Evolutionary conservation across 2,113 vertebrate genomes (phyloP).

Genomic region (Acanthisitta chloris): DNA sequence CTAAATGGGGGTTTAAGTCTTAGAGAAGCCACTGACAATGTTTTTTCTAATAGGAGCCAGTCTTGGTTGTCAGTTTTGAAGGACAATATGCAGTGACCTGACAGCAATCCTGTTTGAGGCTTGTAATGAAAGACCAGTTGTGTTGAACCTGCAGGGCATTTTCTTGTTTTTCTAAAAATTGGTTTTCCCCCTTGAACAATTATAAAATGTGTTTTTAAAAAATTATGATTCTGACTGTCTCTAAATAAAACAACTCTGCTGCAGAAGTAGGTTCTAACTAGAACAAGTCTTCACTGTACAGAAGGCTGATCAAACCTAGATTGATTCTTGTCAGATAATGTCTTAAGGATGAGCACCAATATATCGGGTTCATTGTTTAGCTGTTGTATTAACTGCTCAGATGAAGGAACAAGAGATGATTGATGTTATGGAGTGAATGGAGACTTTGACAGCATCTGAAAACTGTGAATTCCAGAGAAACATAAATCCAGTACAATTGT

Average conservation of each 20-base stretch:
- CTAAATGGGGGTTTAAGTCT: neutral
- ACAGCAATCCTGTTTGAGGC: neutral
- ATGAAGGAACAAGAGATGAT: neutral
- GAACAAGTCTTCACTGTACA: neutral
- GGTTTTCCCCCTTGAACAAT: neutral
- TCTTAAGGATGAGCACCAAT: neutral
- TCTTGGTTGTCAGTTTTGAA: neutral
- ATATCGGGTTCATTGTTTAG: neutral
- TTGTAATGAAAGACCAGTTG: neutral
- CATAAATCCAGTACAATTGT: neutral
- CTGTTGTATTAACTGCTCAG: neutral
- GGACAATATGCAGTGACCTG: constrained; percentile 23
- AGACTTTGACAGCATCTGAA: neutral
- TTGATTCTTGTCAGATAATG: neutral
- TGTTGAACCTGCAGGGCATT: constrained; percentile 16
- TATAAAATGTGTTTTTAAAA: neutral
- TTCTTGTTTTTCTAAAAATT: constrained; percentile 2
- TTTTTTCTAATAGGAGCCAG: neutral
- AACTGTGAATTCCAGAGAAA: neutral
- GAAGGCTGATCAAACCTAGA: neutral
- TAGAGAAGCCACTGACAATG: neutral
- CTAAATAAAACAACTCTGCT: neutral
- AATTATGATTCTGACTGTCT: neutral
- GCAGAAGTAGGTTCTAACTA: neutral
- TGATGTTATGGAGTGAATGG: neutral